Conservation (phyloP, 2,888 invertebrate species). For the Lottia scabra region DNA sequence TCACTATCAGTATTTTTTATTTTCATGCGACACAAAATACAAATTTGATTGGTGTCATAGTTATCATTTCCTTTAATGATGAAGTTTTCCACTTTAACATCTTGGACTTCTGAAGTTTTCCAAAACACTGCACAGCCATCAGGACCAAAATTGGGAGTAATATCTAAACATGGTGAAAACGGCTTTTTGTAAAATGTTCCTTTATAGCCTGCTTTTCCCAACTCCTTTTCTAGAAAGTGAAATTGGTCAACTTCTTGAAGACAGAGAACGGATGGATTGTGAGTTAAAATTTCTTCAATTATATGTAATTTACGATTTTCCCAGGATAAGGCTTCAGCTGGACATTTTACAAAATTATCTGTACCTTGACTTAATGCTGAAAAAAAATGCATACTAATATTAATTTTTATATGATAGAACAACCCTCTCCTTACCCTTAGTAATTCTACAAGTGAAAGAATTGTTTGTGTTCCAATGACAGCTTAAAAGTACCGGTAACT, state of each 20-base stretch:
- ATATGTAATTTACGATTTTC: constrained; percentile 77
- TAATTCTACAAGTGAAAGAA: no score
- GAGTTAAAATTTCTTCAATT: constrained; percentile 79
- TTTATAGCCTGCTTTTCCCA: constrained; percentile 77
- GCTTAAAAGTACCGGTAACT: no score
- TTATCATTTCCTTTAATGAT: constrained; percentile 35
- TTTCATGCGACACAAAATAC: constrained; percentile 71
- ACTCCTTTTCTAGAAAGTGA: constrained; percentile 74
- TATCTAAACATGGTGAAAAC: constrained; percentile 81
- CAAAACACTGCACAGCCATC: constrained; percentile 85
- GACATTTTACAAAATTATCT: constrained; percentile 81
- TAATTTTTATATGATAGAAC: no score
- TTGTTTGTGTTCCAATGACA: no score
- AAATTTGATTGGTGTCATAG: constrained; percentile 71
- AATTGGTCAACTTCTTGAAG: constrained; percentile 84
- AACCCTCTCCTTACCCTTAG: no score
- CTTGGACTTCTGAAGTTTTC: constrained; percentile 75
- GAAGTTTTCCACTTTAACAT: constrained; percentile 66
- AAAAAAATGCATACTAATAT: constrained; percentile 51
- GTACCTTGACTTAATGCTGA: constrained; percentile 79
- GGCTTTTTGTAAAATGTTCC: constrained; percentile 84
- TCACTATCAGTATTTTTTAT: constrained; percentile 72
- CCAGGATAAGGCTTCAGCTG: constrained; percentile 80
- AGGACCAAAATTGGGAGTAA: constrained; percentile 80
- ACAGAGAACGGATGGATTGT: constrained; percentile 80